Base-by-base conservation (phyloP, 2,888 invertebrate genomes). In the Hemicrepidius hirtus region DNA sequence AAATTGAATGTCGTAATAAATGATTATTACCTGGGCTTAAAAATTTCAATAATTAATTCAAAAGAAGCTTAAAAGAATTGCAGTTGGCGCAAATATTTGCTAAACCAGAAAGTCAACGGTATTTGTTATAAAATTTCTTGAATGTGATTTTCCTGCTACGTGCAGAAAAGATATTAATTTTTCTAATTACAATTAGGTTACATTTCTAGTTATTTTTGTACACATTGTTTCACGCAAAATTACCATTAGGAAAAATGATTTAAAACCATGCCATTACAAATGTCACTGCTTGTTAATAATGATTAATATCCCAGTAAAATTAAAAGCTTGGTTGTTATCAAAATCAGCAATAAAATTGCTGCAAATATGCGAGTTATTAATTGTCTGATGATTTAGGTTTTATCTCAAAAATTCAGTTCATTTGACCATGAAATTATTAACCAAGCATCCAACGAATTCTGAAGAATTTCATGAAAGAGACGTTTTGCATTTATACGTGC, bases 161-260 rank as follows among this genome's bases (percentile, higher is more conserved):
- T 16, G 18, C 18, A 7, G 20, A 16, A 13, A 7, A 13, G 46
- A 9, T 10, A 16, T 40, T 40, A n/a, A 13, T 40, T 13, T 40
- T 13, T 24, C 2, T n/a, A 40, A 40, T n/a, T 46, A 20, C 46
- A 46, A 18, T 6, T 10, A 18, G 16, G 16, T 16, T 46, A 46
- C 18, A 46, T 46, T 46, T 46, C 18, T 46, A 9, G 18, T 7
- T 10, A 16, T 18, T 18, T 18, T 18, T 9, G 20, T 46, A 2
- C 46, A 20, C 32, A 18, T 46, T 46, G 1, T 16, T 18, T 46
- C 46, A 46, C 46, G 46, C 46, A 20, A 46, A 46, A 18, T 46
- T 46, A 18, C 18, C 18, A 46, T 46, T 46, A 46, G 16, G 46
- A 16, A 46, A 32, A 46, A 46, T 46, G 46, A 46, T 46, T 46